Conservation (phyloP, 2,113 vertebrate genomes). For the Cinclus cinclus region DNA sequence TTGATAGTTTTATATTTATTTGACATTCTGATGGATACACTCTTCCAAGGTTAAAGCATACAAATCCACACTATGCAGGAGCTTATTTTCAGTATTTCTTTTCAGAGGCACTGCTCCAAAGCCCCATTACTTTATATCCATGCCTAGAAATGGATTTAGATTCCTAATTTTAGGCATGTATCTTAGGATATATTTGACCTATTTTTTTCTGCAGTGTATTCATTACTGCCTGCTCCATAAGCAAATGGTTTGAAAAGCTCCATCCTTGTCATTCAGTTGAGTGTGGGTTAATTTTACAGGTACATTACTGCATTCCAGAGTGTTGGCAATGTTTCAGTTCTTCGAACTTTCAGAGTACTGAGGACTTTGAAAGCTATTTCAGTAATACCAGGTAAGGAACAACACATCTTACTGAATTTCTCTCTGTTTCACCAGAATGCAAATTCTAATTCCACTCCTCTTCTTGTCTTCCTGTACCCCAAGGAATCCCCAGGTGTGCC, state of each 20-base stretch:
- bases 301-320: neutral
- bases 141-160: neutral
- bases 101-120: neutral
- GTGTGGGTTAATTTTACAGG: conserved; percentile 14
- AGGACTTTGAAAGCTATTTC: conserved; percentile 93
- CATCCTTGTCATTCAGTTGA: neutral
- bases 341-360: conserved; percentile 90
- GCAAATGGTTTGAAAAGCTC: neutral
- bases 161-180: neutral
- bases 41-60: neutral
- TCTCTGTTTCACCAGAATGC: neutral
- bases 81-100: neutral
- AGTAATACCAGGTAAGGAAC: conserved; percentile 90
- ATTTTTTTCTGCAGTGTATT: neutral
- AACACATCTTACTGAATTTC: neutral
- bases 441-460: neutral
- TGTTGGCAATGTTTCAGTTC: conserved; percentile 74
- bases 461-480: neutral
- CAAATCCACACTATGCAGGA: neutral
- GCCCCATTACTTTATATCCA: neutral
- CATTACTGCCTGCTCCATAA: neutral
- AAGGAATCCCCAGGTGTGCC: neutral
- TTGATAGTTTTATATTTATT: neutral
- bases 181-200: neutral
- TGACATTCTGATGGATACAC: neutral